Conservation (phyloP, 1,140 invertebrate species). For the Orchesella cincta region DNA sequence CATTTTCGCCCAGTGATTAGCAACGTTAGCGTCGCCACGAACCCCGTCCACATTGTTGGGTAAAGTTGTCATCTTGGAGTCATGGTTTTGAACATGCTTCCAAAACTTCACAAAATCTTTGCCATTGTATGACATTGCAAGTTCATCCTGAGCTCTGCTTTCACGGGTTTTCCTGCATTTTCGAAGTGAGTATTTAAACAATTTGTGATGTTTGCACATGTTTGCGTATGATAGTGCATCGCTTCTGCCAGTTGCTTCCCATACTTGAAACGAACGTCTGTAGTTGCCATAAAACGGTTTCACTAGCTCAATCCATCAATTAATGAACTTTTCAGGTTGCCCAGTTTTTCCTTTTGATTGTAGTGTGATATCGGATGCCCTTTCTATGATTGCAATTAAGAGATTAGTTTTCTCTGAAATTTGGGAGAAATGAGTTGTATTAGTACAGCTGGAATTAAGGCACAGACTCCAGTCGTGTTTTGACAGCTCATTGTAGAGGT, state of each 20-base stretch:
- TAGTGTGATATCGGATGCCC: not conserved
- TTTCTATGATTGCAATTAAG: not conserved
- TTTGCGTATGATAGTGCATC: not conserved
- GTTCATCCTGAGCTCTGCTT: not conserved
- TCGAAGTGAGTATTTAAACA: not conserved
- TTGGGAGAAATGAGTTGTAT: not conserved
- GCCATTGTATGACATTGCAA: not conserved
- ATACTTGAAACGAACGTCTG: not conserved
- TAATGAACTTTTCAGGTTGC: not conserved
- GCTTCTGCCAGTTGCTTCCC: not conserved
- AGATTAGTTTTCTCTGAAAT: no score
- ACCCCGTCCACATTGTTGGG: not conserved
- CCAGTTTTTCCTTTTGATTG: not conserved
- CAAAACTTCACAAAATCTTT: not conserved
- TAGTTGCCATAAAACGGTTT: not conserved
- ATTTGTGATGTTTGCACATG: not conserved
- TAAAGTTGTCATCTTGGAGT: not conserved
- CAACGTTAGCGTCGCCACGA: not conserved
- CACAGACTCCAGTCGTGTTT: not conserved
- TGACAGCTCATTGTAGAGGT: not conserved
- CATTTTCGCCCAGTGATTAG: not conserved
- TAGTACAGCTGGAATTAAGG: not conserved
- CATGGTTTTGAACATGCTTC: not conserved
- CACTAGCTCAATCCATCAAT: not conserved
- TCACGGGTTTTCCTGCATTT: not conserved